Percentiles rank a stretch among this genome's conserved stretches.
Evolutionary conservation across 2,888 invertebrate genomes (phyloP).

Genomic region (Ophraella communa): DNA sequence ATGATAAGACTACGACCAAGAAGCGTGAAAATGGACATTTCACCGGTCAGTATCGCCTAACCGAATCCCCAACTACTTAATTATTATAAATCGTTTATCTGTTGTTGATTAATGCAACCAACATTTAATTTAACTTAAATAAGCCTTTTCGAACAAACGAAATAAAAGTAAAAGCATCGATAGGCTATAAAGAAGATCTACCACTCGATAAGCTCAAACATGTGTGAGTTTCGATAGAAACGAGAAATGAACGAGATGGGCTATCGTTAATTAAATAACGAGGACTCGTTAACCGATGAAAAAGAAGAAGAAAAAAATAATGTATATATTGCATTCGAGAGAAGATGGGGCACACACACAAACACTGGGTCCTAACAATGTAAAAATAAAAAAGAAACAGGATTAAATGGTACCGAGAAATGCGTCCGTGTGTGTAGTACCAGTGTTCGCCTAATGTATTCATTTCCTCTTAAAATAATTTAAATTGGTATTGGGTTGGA

Average conservation of each 20-base stretch:
- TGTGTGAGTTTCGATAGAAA: conserved; percentile 60
- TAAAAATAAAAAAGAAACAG: conserved; percentile 54
- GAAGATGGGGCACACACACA: conserved; percentile 49
- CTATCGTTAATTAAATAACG: conserved; percentile 61
- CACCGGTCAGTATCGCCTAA: conserved; percentile 2
- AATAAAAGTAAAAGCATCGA: conserved; percentile 51
- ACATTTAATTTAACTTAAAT: conserved; percentile 54
- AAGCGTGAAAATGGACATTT: conserved; percentile 21
- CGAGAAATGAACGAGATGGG: conserved; percentile 53
- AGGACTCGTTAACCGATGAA: conserved; percentile 53
- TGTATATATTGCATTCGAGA: conserved; percentile 30
- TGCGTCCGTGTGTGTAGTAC: conserved; percentile 51
- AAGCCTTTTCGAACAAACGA: conserved; percentile 48
- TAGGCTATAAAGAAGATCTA: conserved; percentile 55
- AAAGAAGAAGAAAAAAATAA: conserved; percentile 37
- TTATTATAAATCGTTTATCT: conserved; percentile 47
- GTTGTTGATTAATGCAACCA: conserved; percentile 48
- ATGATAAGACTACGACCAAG: conserved; percentile 17
- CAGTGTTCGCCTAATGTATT: conserved; percentile 53
- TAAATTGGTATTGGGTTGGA: conserved; percentile 7
- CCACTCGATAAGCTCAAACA: conserved; percentile 58
- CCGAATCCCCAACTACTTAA: conserved; percentile 42
- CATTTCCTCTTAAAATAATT: conserved; percentile 46
- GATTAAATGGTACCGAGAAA: conserved; percentile 54
- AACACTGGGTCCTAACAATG: conserved; percentile 55